Evolutionary conservation across 2,113 vertebrate species (phyloP).

Genomic region (Paracanthobrama guichenoti): DNA sequence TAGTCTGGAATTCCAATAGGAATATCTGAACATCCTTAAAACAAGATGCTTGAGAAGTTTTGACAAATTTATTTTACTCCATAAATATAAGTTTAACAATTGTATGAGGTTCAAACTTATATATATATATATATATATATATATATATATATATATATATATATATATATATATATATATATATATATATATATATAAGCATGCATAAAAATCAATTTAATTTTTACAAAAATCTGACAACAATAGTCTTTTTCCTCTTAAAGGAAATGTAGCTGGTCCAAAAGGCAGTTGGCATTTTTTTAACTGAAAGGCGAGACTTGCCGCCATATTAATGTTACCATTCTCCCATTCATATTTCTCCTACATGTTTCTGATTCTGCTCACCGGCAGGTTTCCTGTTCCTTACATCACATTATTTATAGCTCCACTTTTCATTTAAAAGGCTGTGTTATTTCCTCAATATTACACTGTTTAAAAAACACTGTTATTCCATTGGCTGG

Average conservation of each 20-base stretch:
- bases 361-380: not conserved
- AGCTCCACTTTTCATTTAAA: constrained; percentile 29
- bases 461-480: constrained; percentile 44
- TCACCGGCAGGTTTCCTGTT: not conserved
- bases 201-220: too few species aligned
- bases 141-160: too few species aligned
- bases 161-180: too few species aligned
- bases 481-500: constrained; percentile 22
- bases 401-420: constrained; percentile 25
- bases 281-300: not conserved
- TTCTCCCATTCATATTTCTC: not conserved
- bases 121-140: too few species aligned
- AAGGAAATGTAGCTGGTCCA: not conserved
- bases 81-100: too few species aligned
- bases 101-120: too few species aligned
- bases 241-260: not conserved
- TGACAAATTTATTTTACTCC: not conserved
- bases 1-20: not conserved
- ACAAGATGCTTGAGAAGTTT: not conserved
- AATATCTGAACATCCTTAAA: not conserved
- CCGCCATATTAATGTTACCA: not conserved
- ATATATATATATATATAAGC: too few species aligned
- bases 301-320: not conserved
- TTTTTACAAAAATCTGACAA: not conserved
- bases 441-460: constrained; percentile 35